A percentile compares a stretch with the other conserved stretches of the same genome.
Evolutionary conservation across 2,888 invertebrate genomes (phyloP).

Genomic region (Stenchaetothrips biformis): DNA sequence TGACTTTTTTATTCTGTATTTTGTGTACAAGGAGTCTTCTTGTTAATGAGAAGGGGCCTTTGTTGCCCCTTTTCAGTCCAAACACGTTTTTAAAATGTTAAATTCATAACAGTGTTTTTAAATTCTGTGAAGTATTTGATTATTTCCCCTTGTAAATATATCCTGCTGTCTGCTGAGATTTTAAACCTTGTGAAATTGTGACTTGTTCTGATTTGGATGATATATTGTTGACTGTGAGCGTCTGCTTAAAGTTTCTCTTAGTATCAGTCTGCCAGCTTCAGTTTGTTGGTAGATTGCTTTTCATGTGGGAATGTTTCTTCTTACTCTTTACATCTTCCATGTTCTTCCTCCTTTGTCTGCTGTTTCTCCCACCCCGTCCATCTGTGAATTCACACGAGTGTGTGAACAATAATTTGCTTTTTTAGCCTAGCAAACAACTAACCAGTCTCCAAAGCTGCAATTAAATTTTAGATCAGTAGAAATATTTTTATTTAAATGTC

Average conservation of each 20-base stretch:
- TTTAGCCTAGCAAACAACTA: neutral
- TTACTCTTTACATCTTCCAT: neutral
- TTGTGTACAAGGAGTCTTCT: neutral
- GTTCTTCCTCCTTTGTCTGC: neutral
- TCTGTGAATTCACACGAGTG: neutral
- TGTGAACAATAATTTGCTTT: conserved; percentile 1
- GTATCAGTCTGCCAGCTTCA: neutral
- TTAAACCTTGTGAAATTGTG: neutral
- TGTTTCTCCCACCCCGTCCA: neutral
- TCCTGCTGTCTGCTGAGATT: neutral
- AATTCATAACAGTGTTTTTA: neutral
- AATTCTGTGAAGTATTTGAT: neutral
- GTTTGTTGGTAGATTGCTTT: neutral
- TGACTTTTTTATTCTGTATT: neutral
- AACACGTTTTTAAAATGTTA: neutral
- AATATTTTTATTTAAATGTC: neutral
- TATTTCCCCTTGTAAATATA: neutral
- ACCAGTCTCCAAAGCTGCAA: conserved; percentile 9
- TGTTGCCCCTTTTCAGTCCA: neutral
- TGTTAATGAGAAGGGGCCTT: neutral
- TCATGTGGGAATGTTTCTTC: conserved; percentile 3
- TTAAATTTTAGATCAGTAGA: neutral
- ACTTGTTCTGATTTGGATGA: neutral
- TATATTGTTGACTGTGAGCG: neutral
- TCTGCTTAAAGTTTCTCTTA: neutral